A percentile compares a stretch with the other conserved stretches of the same genome.
Conservation (phyloP, 2,888 invertebrate genomes). For the Seladonia tumulorum region DNA sequence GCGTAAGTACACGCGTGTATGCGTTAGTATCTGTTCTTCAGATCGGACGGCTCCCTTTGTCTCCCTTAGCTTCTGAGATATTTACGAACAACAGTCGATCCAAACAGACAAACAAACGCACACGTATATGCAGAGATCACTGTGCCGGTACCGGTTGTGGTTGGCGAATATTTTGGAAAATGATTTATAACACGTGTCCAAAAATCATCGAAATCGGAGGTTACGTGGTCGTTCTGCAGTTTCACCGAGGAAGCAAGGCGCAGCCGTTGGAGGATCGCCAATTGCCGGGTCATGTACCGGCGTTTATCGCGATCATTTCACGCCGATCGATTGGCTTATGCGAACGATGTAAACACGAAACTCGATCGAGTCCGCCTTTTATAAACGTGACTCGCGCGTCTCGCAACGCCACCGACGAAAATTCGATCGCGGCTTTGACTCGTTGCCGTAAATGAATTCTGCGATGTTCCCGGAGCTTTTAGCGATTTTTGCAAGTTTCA, state of each 20-base stretch:
- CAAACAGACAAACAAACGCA: no score
- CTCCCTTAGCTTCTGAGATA: no score
- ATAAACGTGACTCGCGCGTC: conserved; percentile 19
- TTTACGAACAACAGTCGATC: no score
- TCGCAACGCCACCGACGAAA: background rate
- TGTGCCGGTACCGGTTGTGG: background rate
- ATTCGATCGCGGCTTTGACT: background rate
- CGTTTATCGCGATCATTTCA: conserved; percentile 7
- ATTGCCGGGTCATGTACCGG: background rate
- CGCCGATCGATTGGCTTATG: conserved; percentile 12
- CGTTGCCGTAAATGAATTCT: conserved; percentile 7
- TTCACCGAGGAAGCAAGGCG: background rate
- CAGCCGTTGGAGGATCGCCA: conserved; percentile 36
- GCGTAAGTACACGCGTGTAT: no score
- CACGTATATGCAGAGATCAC: no score
- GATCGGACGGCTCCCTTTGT: no score
- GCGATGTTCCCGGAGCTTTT: background rate
- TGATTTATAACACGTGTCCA: background rate
- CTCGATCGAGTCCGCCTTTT: background rate
- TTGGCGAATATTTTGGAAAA: background rate
- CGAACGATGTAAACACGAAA: conserved; percentile 19
- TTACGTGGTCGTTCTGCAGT: background rate
- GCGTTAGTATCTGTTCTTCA: no score
- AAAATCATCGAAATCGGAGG: background rate
- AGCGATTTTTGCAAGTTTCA: background rate